phyloP scores from a whole-genome alignment of 2,113 vertebrate species.

The Mesocricetus auratus region DNA sequence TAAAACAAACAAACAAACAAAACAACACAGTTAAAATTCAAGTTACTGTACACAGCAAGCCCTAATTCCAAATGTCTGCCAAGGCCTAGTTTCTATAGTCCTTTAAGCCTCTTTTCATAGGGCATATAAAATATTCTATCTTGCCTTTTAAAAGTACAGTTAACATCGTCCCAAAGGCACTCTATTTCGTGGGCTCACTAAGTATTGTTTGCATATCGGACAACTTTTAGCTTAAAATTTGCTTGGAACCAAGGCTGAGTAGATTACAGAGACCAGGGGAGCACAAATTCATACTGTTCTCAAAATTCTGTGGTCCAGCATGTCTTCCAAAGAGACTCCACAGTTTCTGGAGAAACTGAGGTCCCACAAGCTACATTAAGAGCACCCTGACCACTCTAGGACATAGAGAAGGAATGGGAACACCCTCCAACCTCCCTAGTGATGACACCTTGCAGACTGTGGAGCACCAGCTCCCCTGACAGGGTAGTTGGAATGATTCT shows the following conservation, averaged over 20 bases:
- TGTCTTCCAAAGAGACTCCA: background rate
- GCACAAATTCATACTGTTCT: background rate
- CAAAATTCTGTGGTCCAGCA: background rate
- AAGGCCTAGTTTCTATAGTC: too few relatives aligned
- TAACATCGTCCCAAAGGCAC: background rate
- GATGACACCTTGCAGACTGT: fast-evolving
- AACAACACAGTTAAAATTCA: background rate
- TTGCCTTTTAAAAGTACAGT: background rate
- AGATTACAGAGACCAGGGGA: background rate
- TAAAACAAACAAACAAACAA: background rate
- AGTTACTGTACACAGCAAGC: too few relatives aligned
- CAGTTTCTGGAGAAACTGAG: background rate
- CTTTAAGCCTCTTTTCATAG: background rate
- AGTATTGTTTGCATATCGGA: background rate
- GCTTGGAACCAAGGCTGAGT: background rate
- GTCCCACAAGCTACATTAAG: background rate
- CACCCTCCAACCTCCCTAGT: background rate
- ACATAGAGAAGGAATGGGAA: background rate
- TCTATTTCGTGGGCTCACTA: background rate
- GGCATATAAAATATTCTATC: background rate
- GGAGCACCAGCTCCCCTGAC: background rate
- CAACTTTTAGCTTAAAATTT: background rate
- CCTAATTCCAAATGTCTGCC: background rate
- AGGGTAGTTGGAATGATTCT: background rate
- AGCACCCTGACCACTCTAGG: background rate